Base-by-base conservation (phyloP, 1,140 invertebrate species). In the Heliothis virescens region DNA sequence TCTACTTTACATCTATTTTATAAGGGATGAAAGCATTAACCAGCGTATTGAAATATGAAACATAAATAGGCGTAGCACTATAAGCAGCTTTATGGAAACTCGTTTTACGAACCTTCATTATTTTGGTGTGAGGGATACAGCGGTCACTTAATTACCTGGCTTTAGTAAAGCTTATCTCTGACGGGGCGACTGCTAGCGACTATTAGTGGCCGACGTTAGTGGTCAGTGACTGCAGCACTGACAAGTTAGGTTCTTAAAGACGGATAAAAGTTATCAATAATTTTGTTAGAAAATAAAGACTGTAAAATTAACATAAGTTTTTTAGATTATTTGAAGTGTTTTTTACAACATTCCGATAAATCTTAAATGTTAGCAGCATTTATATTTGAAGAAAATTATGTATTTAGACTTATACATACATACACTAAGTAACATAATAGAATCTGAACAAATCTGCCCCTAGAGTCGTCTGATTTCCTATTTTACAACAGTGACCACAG, bases 91-190 rank as follows among this genome's bases (percentile, higher is more conserved):
- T 47, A 65, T 67, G 63, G 41, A 48, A 67, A 67, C 41, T 67
- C 48, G 48, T 53, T 71, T 71, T 71, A 71, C 34, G 50, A 67
- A 52, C 67, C 67, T 71, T 52, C 67, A 71, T 71, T 71, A 71
- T 53, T 71, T 71, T 13, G 34, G 34, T 41, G 18, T 52, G 48
- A 15, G 16, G 67, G 67, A 26, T 53, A 13, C 21, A 53, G 47
- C 48, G 50, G 67, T 52, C 67, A 53, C 67, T 71, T 53, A 71
- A 71, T 71, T 71, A 71, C 67, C 67, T 71, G 26, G 12, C 21
- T 53, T 53, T 53, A 7, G 13, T 71, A 29, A 71, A 21, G 1
- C 18, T 21, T 53, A 53, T 29, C 21, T n/a, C 50, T 47, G 18
- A 71, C 67, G 18, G 26, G 21, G 67, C 67, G n/a, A 67, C 63